phyloP scores from a whole-genome alignment of 1,140 invertebrate species.

The Danaus melanippus region DNA sequence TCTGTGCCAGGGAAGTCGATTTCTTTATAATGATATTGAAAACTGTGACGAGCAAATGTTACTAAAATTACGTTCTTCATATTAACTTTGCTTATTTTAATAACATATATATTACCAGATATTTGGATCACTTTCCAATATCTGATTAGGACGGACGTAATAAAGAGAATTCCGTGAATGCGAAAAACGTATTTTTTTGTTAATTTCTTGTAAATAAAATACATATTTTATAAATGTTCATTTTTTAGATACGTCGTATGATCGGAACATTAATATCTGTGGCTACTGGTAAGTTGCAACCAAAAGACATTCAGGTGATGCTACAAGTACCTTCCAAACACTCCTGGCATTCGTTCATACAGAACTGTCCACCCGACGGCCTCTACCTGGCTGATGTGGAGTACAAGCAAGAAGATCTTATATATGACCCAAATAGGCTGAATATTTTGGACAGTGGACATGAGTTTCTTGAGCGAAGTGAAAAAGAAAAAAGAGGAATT shows the following conservation, averaged over 20 bases:
- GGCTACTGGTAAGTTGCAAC: constrained; percentile 73
- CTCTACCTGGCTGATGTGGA: constrained; percentile 80
- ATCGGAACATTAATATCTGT: constrained; percentile 76
- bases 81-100: too few species aligned
- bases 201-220: too few species aligned
- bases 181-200: too few species aligned
- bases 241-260: constrained; percentile 79
- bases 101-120: too few species aligned
- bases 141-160: too few species aligned
- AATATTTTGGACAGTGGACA: constrained; percentile 36
- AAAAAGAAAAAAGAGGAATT: constrained; percentile 72
- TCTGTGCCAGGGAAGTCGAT: too few species aligned
- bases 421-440: constrained; percentile 31
- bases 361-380: constrained; percentile 74
- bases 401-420: constrained; percentile 74
- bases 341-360: constrained; percentile 74
- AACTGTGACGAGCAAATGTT: too few species aligned
- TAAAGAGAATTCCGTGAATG: too few species aligned
- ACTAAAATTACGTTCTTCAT: too few species aligned
- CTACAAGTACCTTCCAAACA: constrained; percentile 80
- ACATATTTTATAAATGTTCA: not conserved
- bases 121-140: too few species aligned
- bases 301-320: constrained; percentile 78
- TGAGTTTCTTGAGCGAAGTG: constrained; percentile 78
- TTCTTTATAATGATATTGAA: too few species aligned